Conservation (phyloP, 2,888 invertebrate genomes). For the Dorcus parallelipipedus region DNA sequence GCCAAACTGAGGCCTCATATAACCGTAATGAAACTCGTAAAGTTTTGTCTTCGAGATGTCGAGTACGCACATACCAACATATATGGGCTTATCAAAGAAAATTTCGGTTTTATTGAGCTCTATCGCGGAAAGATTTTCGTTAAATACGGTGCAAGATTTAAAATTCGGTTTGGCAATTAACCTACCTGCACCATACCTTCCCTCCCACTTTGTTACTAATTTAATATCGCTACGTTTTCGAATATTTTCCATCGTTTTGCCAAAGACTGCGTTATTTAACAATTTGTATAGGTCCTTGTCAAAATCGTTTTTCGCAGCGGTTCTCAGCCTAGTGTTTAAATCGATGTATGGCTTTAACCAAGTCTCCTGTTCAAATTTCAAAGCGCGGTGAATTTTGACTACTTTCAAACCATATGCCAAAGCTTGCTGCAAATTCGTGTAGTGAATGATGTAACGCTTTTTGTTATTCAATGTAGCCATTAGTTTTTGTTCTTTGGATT, state of each 20-base stretch:
- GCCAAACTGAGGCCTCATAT: neutral
- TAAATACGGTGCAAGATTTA: neutral
- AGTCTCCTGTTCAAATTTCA: neutral
- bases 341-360: neutral
- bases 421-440: neutral
- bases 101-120: neutral
- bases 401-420: neutral
- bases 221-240: neutral
- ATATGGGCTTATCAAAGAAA: neutral
- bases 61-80: neutral
- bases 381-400: neutral
- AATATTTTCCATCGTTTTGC: constrained; percentile 6
- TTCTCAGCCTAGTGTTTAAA: neutral
- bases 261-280: constrained; percentile 2
- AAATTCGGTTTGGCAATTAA: neutral
- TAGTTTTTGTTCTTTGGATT: constrained; percentile 1
- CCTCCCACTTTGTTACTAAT: neutral
- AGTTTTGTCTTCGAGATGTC: neutral
- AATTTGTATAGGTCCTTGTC: constrained; percentile 3
- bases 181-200: neutral
- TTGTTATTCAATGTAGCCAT: constrained; percentile 5
- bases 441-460: constrained; percentile 5
- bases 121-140: neutral
- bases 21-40: neutral
- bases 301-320: neutral